Conservation (phyloP, 2,113 vertebrate genomes). For the Heterotis niloticus region DNA sequence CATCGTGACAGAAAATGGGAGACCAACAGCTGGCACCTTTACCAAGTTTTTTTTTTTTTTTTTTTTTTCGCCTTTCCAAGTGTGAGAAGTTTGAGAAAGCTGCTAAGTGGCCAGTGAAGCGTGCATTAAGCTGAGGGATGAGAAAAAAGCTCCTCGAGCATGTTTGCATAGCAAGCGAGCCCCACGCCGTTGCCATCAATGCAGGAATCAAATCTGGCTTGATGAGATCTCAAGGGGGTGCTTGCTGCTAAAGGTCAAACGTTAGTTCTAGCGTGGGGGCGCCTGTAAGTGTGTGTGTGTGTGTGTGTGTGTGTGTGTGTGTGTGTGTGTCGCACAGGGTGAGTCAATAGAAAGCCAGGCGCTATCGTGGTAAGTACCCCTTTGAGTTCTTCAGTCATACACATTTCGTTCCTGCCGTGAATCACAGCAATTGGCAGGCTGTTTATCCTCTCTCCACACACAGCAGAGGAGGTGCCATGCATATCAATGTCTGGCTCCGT, state of each 20-base stretch:
- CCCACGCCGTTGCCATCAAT: not conserved
- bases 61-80: too few relatives aligned
- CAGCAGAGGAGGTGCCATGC: not conserved
- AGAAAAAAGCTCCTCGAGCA: not conserved
- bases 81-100: not conserved
- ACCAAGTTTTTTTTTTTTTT: not conserved
- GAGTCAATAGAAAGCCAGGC: not conserved
- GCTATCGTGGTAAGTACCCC: not conserved
- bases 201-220: conserved; percentile 11
- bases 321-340: conserved; percentile 7
- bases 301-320: conserved; percentile 20
- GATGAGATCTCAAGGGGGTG: conserved; percentile 19
- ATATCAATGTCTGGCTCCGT: conserved; percentile 14
- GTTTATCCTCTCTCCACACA: conserved; percentile 18
- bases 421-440: conserved; percentile 2
- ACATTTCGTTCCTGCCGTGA: not conserved
- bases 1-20: not conserved
- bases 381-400: conserved; percentile 14
- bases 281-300: conserved; percentile 17
- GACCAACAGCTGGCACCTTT: not conserved
- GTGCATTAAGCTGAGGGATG: too few relatives aligned
- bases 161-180: not conserved
- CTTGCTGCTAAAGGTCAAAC: not conserved
- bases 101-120: not conserved
- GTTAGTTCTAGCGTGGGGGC: not conserved